Percentiles rank a stretch among this genome's conserved stretches.
These are phyloP conservation scores for Ormyrus rosae DNA, from an alignment of 2,888 invertebrate genomes.

Conservation along the genomic window DNA sequence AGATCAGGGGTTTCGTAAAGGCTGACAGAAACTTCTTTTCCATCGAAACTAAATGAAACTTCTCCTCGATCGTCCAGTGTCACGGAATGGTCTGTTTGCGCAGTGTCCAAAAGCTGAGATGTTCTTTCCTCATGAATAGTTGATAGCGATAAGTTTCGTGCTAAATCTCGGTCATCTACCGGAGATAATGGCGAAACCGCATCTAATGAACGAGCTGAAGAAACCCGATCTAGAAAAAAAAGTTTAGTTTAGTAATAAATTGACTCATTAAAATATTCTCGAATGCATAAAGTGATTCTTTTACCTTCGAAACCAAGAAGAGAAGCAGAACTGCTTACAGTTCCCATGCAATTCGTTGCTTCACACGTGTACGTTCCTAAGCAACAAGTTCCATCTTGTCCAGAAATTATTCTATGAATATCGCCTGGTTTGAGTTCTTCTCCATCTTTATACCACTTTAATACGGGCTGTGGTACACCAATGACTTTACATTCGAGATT, in stretches of 20 bases:
- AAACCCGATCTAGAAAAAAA: conserved; percentile 40
- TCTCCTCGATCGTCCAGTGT: conserved; percentile 90
- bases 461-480: conserved; percentile 91
- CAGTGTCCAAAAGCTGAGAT: conserved; percentile 91
- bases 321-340: conserved; percentile 91
- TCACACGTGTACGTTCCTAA: conserved; percentile 94
- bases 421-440: conserved; percentile 93
- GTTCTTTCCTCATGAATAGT: conserved; percentile 94
- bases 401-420: conserved; percentile 92
- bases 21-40: conserved; percentile 93
- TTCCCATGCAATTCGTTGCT: conserved; percentile 94
- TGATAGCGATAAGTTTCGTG: conserved; percentile 89
- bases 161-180: conserved; percentile 78
- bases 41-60: conserved; percentile 93
- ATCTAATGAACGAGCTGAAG: conserved; percentile 33
- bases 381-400: conserved; percentile 93
- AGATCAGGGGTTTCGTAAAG: conserved; percentile 94
- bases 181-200: conserved; percentile 56
- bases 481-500: conserved; percentile 95
- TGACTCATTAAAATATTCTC: neutral
- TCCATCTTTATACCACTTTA: conserved; percentile 96
- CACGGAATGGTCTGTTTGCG: conserved; percentile 82
- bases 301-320: conserved; percentile 91
- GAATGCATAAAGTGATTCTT: neutral
- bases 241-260: neutral